phyloP scores from a whole-genome alignment of 92 coral and sea anemone species.

The Montipora capitata region DNA sequence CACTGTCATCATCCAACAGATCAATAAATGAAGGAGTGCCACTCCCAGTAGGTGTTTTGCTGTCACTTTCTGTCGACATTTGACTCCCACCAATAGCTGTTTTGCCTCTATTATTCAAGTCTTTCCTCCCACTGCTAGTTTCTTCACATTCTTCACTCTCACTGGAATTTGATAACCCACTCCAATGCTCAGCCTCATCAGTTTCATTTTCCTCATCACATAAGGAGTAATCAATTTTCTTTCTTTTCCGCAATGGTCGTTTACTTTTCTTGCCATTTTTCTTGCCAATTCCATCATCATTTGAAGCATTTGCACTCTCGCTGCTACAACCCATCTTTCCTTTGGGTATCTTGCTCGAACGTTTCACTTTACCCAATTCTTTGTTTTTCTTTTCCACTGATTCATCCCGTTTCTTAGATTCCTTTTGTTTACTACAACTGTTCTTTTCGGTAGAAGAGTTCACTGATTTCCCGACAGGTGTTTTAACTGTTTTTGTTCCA shows the following conservation, averaged over 20 bases:
- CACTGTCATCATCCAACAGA: slow-evolving; percentile 77
- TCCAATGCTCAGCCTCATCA: slow-evolving; percentile 47
- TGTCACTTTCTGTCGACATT: slow-evolving; percentile 20
- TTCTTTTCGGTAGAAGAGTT: not conserved
- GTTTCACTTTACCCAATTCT: too few relatives aligned
- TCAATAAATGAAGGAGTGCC: slow-evolving; percentile 55
- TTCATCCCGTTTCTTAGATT: not conserved
- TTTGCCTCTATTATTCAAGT: slow-evolving; percentile 21
- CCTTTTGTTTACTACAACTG: not conserved
- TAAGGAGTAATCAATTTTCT: slow-evolving; percentile 71
- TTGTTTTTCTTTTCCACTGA: too few relatives aligned
- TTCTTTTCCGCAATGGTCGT: slow-evolving; percentile 70
- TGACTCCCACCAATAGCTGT: slow-evolving; percentile 17
- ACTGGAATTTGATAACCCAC: slow-evolving; percentile 64
- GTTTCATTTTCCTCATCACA: slow-evolving; percentile 55
- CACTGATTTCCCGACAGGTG: not conserved
- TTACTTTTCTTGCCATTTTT: slow-evolving; percentile 30
- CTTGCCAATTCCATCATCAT: not conserved
- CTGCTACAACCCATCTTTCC: not conserved
- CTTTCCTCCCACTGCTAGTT: not conserved
- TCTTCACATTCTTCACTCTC: slow-evolving; percentile 72
- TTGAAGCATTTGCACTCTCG: not conserved
- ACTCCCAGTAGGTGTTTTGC: slow-evolving; percentile 24
- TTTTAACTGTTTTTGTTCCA: not conserved
- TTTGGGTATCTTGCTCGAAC: not conserved